phyloP scores from a whole-genome alignment of 2,113 vertebrate species.

The Pollimyrus isidori region DNA sequence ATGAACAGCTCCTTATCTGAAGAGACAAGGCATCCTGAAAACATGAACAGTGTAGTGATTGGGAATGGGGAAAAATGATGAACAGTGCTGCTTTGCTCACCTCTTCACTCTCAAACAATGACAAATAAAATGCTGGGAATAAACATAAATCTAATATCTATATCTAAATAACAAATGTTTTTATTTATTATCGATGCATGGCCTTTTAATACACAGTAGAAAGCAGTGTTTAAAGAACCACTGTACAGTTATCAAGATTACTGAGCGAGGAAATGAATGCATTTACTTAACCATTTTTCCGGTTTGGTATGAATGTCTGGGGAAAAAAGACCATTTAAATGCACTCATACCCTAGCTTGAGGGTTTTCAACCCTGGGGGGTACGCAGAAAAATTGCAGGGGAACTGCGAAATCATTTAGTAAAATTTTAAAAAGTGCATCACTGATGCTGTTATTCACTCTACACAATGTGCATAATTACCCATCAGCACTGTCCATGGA shows the following conservation, averaged over 20 bases:
- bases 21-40: background rate
- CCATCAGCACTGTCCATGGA: background rate
- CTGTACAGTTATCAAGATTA: background rate
- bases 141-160: background rate
- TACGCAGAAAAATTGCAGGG: background rate
- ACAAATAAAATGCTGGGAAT: background rate
- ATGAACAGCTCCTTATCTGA: background rate
- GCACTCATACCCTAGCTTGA: background rate
- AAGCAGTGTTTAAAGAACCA: background rate
- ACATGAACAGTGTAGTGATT: background rate
- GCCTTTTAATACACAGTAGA: background rate
- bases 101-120: background rate
- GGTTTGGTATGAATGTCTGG: background rate
- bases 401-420: background rate
- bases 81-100: background rate
- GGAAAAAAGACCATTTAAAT: background rate
- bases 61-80: background rate
- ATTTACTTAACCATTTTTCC: background rate
- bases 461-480: background rate
- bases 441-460: background rate
- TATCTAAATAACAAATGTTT: background rate
- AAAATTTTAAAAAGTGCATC: background rate
- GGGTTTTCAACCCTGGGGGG: background rate
- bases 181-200: background rate
- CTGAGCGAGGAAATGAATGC: background rate